phyloP scores from a whole-genome alignment of 2,888 invertebrate genomes.

The Coenonympha glycerion region DNA sequence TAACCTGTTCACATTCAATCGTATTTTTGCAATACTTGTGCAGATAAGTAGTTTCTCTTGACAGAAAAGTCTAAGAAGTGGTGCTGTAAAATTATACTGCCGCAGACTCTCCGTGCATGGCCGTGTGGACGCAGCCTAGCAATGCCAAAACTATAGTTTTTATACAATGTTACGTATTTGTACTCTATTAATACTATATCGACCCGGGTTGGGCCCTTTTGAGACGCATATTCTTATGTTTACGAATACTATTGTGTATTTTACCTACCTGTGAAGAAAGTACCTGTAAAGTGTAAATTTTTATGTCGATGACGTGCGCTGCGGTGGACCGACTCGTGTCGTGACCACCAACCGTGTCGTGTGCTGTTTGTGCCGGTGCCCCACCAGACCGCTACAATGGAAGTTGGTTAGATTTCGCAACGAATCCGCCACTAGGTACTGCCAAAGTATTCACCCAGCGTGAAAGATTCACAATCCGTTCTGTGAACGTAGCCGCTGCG shows the following conservation, averaged over 20 bases:
- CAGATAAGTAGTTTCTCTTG: no score
- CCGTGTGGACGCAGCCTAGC: constrained; percentile 22
- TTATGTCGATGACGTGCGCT: constrained; percentile 61
- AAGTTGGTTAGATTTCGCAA: constrained; percentile 32
- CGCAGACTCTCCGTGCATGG: not conserved
- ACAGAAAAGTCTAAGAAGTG: no score
- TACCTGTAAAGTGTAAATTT: constrained; percentile 75
- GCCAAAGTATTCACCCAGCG: constrained; percentile 71
- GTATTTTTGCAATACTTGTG: no score
- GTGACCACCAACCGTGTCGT: constrained; percentile 49
- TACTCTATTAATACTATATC: constrained; percentile 35
- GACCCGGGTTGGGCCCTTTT: constrained; percentile 64
- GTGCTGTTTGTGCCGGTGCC: constrained; percentile 64
- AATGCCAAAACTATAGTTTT: constrained; percentile 55
- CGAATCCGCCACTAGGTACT: constrained; percentile 67
- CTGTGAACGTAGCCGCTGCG: constrained; percentile 74
- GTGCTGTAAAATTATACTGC: no score
- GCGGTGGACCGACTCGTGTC: constrained; percentile 65
- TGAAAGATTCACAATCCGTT: constrained; percentile 72
- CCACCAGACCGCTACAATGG: constrained; percentile 41
- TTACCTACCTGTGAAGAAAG: constrained; percentile 64
- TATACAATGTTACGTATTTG: constrained; percentile 46
- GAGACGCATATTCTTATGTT: constrained; percentile 65
- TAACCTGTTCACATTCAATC: no score
- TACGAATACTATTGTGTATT: constrained; percentile 61